Evolutionary conservation across 2,888 invertebrate genomes (phyloP).

Genomic region (Augiades crinisus): DNA sequence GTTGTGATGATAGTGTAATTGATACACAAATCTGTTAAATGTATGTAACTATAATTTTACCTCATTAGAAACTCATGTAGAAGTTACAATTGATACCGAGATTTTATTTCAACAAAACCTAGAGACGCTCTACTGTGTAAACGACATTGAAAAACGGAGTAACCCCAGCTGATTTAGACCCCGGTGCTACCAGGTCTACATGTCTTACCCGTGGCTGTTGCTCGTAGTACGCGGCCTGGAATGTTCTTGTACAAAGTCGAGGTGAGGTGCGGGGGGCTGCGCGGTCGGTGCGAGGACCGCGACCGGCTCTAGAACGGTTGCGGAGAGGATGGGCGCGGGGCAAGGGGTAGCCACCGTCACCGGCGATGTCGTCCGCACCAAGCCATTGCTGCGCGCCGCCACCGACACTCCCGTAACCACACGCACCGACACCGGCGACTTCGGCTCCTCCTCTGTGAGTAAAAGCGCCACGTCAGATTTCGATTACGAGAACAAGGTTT

Average conservation of each 20-base stretch:
- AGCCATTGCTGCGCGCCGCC: constrained; percentile 63
- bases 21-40: no score
- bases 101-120: no score
- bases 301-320: constrained; percentile 40
- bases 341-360: constrained; percentile 37
- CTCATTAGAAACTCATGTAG: no score
- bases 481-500: background rate
- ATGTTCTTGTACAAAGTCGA: constrained; percentile 78
- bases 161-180: constrained; percentile 64
- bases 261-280: constrained; percentile 53
- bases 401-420: constrained; percentile 64
- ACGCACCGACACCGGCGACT: constrained; percentile 67
- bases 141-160: no score
- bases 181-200: constrained; percentile 61
- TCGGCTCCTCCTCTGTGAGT: constrained; percentile 76
- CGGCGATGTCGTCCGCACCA: constrained; percentile 48
- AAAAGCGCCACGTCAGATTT: constrained; percentile 42
- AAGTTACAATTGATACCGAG: no score
- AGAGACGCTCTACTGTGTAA: no score
- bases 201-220: constrained; percentile 71
- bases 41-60: no score
- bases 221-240: constrained; percentile 75
- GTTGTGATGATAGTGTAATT: no score
- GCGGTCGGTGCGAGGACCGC: constrained; percentile 39
- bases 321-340: constrained; percentile 39